These are phyloP conservation scores for Scaptomyza parva DNA, from an alignment of 2,888 invertebrate genomes.

Conservation along the genomic window DNA sequence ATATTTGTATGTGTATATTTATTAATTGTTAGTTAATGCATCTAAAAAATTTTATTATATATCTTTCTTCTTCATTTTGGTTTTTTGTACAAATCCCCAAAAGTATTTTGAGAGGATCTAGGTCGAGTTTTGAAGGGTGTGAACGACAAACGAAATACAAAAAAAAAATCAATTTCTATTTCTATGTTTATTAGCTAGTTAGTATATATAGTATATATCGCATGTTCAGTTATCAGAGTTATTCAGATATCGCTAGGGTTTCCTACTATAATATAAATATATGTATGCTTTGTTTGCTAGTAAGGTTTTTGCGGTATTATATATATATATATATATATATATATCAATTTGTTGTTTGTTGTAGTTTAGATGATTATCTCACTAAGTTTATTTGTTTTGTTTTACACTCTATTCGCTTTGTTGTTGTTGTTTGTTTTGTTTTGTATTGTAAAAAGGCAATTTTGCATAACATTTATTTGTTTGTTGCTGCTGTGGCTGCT, in stretches of 20 bases:
- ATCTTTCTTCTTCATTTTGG: slow-evolving; percentile 1
- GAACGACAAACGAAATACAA: slow-evolving; percentile 8
- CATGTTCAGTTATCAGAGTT: slow-evolving; percentile 57
- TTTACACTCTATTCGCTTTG: too few species aligned
- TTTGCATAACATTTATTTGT: slow-evolving; percentile 51
- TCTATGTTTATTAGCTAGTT: slow-evolving; percentile 41
- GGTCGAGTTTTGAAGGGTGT: too few species aligned
- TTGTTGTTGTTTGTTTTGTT: slow-evolving; percentile 17
- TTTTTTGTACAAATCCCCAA: slow-evolving; percentile 44
- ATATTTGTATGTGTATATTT: background rate
- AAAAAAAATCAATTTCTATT: slow-evolving; percentile 30
- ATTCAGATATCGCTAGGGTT: slow-evolving; percentile 51
- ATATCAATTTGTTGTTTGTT: slow-evolving; percentile 22
- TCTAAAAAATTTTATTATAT: slow-evolving; percentile 35
- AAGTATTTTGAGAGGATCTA: background rate
- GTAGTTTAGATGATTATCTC: slow-evolving; percentile 43
- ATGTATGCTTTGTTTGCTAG: slow-evolving; percentile 73
- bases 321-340: background rate
- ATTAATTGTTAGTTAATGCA: slow-evolving; percentile 42
- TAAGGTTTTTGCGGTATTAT: slow-evolving; percentile 75
- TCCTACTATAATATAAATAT: slow-evolving; percentile 50
- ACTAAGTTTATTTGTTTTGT: slow-evolving; percentile 40
- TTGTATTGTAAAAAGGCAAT: slow-evolving; percentile 61
- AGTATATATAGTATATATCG: slow-evolving; percentile 40
- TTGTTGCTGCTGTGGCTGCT: slow-evolving; percentile 26